Percentiles rank a stretch among this genome's conserved stretches.
phyloP scores from a whole-genome alignment of 2,113 vertebrate genomes.

The Rhadina sibilatrix region DNA sequence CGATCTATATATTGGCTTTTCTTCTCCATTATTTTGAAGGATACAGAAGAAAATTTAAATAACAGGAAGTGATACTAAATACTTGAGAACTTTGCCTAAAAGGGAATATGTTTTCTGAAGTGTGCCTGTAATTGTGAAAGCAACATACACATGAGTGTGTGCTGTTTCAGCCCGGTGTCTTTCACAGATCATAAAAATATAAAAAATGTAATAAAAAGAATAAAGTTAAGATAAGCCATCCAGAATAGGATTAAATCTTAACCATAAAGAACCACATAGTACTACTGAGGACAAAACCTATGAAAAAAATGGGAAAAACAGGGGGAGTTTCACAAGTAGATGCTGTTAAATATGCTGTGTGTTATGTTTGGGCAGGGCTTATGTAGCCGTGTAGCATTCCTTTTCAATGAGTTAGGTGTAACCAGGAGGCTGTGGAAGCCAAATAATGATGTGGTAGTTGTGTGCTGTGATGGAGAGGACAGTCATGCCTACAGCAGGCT shows the following conservation, averaged over 20 bases:
- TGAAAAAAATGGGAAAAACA: not conserved
- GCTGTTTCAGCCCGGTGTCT: not conserved
- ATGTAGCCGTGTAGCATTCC: not conserved
- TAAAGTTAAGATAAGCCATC: not conserved
- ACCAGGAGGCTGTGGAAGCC: not conserved
- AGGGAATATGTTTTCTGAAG: not conserved
- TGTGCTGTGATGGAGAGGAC: not conserved
- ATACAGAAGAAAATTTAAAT: not conserved
- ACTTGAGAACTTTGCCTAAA: not conserved
- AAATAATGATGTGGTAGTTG: not conserved
- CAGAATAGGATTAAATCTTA: not conserved
- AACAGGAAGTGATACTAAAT: not conserved
- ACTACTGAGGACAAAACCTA: not conserved
- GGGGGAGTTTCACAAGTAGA: not conserved
- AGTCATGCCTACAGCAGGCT: not conserved
- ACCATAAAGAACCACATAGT: not conserved
- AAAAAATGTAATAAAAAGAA: not conserved
- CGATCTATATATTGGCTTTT: not conserved
- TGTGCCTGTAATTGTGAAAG: not conserved
- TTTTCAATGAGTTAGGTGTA: not conserved
- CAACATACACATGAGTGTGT: rapidly evolving
- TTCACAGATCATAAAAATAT: not conserved
- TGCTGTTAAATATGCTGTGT: not conserved
- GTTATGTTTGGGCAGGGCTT: not conserved
- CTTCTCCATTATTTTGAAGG: not conserved